Percentiles rank a stretch among this genome's conserved stretches.
phyloP scores from a whole-genome alignment of 2,888 invertebrate species.

The Ceriagrion tenellum region DNA sequence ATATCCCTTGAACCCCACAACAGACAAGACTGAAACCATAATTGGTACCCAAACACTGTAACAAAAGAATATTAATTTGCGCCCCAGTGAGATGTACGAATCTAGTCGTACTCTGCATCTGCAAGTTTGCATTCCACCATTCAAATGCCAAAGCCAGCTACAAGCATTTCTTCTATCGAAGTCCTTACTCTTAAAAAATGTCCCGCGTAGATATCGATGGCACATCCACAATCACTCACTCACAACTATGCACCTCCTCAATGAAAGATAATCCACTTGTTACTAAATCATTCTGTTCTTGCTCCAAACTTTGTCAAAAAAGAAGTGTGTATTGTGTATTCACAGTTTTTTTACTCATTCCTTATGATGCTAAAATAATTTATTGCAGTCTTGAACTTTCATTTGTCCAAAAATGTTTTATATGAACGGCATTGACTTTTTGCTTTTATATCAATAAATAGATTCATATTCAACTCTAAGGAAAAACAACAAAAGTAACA shows the following conservation, averaged over 20 bases:
- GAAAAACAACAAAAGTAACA: conserved; percentile 65
- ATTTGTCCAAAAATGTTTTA: conserved; percentile 67
- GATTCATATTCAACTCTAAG: conserved; percentile 68
- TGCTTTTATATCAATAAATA: conserved; percentile 67
- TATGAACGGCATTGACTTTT: conserved; percentile 66
- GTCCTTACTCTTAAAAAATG: conserved; percentile 9
- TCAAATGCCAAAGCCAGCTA: conserved; percentile 62
- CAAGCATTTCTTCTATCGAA: conserved; percentile 41
- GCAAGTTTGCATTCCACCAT: conserved; percentile 55
- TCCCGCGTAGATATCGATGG: conserved; percentile 64
- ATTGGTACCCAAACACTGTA: conserved; percentile 67
- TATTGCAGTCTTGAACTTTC: conserved; percentile 67
- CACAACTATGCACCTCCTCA: conserved; percentile 60
- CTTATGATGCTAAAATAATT: conserved; percentile 68
- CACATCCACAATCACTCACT: conserved; percentile 60
- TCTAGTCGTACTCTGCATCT: conserved; percentile 49
- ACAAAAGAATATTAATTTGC: conserved; percentile 67
- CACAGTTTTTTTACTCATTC: conserved; percentile 60
- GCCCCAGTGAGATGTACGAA: conserved; percentile 60
- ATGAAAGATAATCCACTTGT: conserved; percentile 64
- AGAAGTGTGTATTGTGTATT: conserved; percentile 67
- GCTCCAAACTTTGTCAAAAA: conserved; percentile 51
- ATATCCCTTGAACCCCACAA: conserved; percentile 62
- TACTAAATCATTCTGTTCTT: conserved; percentile 66
- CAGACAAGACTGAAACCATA: conserved; percentile 64